Conservation (phyloP, 2,113 vertebrate genomes). For the Reinhardtius hippoglossoides region DNA sequence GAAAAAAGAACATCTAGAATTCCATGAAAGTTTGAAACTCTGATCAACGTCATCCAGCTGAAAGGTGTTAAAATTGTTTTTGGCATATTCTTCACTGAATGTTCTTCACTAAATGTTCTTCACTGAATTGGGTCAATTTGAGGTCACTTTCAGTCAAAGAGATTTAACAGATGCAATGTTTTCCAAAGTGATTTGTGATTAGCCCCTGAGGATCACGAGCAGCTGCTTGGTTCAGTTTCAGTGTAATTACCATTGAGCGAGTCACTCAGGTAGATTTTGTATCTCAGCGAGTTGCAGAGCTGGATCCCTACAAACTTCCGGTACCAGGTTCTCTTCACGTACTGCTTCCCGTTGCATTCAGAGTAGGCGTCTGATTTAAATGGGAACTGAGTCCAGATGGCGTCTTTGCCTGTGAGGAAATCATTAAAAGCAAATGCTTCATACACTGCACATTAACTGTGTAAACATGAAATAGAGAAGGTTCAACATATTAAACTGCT, state of each 20-base stretch:
- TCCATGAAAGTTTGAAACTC: too few relatives aligned
- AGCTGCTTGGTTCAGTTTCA: conserved; percentile 5
- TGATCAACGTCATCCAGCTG: too few relatives aligned
- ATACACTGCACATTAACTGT: background rate
- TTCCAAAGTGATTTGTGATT: background rate
- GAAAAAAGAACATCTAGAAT: too few relatives aligned
- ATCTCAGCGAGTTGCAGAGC: conserved; percentile 98
- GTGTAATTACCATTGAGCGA: conserved; percentile 88
- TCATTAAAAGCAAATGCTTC: conserved; percentile 1
- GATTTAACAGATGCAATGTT: too few relatives aligned
- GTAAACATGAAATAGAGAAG: background rate
- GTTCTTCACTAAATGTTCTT: background rate
- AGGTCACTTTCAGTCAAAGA: background rate
- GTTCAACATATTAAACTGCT: background rate
- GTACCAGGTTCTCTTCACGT: conserved; percentile 97
- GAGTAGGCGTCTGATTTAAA: conserved; percentile 92
- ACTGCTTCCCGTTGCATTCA: conserved; percentile 94
- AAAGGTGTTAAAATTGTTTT: too few relatives aligned
- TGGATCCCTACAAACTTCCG: conserved; percentile 98
- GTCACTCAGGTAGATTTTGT: conserved; percentile 98
- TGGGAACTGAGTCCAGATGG: conserved; percentile 96
- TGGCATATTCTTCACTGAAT: background rate
- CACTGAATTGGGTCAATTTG: background rate
- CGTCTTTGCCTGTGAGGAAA: conserved; percentile 88
- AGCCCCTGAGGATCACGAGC: background rate